Percentiles rank a stretch among this genome's conserved stretches.
Conservation (phyloP, 2,797 vertebrate genomes). For the Notolabrus celidotus region DNA sequence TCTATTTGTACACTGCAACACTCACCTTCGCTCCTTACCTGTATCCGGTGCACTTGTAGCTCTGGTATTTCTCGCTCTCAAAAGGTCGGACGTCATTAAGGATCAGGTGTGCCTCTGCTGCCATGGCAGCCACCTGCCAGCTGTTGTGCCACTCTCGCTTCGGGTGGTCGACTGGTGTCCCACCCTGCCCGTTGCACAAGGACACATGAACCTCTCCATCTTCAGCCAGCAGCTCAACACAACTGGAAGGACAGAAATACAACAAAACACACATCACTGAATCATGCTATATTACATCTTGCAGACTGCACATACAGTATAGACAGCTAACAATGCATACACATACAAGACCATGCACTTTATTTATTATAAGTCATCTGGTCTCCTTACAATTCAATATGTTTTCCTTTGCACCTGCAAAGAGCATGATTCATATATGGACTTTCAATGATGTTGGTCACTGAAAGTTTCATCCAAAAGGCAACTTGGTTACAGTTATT, state of each 20-base stretch:
- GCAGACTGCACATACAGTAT: not conserved
- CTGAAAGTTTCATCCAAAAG: no score
- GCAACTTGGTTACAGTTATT: no score
- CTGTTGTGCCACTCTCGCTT: conserved; percentile 97
- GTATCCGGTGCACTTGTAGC: conserved; percentile 95
- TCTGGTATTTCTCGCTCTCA: conserved; percentile 77
- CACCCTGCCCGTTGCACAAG: conserved; percentile 96
- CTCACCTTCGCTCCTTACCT: conserved; percentile 86
- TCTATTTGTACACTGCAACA: conserved; percentile 42
- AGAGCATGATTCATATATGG: no score
- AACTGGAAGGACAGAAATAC: conserved; percentile 79
- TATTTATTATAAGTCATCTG: no score
- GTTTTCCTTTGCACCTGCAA: no score
- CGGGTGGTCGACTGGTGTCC: conserved; percentile 91
- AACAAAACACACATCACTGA: not conserved
- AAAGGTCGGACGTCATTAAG: conserved; percentile 88
- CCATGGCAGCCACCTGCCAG: conserved; percentile 95
- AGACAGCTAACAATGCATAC: not conserved
- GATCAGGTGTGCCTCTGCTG: conserved; percentile 90
- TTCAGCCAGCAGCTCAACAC: conserved; percentile 86
- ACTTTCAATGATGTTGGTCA: no score
- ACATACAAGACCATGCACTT: not conserved
- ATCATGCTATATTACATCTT: not conserved
- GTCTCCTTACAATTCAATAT: no score
- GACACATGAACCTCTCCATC: conserved; percentile 91